Percentiles rank a stretch among this genome's conserved stretches.
phyloP scores from a whole-genome alignment of 2,888 invertebrate species.

The Leptarthrus brevirostris region DNA sequence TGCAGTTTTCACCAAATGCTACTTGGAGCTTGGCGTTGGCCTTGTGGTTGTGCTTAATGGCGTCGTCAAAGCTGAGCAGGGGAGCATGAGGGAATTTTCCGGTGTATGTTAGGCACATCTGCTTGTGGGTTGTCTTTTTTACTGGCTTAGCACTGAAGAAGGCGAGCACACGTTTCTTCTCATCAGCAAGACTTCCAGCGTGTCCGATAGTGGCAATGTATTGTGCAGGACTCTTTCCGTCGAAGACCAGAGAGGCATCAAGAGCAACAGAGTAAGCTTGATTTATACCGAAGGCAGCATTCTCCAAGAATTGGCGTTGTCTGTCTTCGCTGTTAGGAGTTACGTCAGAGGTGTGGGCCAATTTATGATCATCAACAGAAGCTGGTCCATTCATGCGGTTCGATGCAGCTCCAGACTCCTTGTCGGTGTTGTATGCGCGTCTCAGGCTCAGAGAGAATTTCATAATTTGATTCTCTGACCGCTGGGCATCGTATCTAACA shows the following conservation, averaged over 20 bases:
- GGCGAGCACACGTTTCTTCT: constrained; percentile 69
- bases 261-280: constrained; percentile 62
- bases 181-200: constrained; percentile 71
- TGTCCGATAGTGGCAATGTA: constrained; percentile 70
- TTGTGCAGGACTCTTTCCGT: constrained; percentile 71
- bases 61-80: constrained; percentile 69
- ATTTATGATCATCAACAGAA: constrained; percentile 52
- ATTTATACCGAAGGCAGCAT: constrained; percentile 70
- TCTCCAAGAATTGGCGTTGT: constrained; percentile 69
- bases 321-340: constrained; percentile 68
- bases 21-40: constrained; percentile 69
- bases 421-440: constrained; percentile 40
- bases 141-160: constrained; percentile 62
- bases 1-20: constrained; percentile 68
- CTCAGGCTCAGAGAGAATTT: constrained; percentile 55
- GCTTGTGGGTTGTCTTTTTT: constrained; percentile 54
- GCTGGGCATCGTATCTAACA: constrained; percentile 53
- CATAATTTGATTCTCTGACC: constrained; percentile 52
- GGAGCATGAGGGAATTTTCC: constrained; percentile 67
- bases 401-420: not conserved
- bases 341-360: constrained; percentile 59
- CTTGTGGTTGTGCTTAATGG: constrained; percentile 69
- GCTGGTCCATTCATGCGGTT: constrained; percentile 48
- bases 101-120: constrained; percentile 67
- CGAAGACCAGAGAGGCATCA: constrained; percentile 69